phyloP scores from a whole-genome alignment of 2,113 vertebrate genomes.

The Myanophis thanlyinensis region DNA sequence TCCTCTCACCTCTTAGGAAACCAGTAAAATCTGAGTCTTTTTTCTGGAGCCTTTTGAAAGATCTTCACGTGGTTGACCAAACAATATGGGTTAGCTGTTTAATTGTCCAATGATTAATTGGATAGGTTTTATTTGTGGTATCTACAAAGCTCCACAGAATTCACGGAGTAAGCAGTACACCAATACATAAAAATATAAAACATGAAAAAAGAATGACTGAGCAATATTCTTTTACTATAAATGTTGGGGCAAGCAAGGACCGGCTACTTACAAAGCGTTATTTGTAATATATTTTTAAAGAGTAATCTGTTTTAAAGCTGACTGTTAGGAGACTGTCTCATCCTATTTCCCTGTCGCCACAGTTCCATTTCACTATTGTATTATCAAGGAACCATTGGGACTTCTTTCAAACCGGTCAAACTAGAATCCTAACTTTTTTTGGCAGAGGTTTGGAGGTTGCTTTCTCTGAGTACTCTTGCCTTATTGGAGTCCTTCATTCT shows the following conservation, averaged over 20 bases:
- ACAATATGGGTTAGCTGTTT: neutral
- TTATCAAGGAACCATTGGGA: neutral
- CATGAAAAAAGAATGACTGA: neutral
- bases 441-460: neutral
- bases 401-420: neutral
- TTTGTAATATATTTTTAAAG: neutral
- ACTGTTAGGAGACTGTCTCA: neutral
- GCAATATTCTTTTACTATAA: neutral
- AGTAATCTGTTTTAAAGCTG: neutral
- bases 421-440: neutral
- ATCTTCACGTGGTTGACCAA: neutral
- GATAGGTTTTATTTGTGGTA: neutral
- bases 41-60: neutral
- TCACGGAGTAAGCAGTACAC: neutral
- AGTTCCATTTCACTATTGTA: neutral
- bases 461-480: neutral
- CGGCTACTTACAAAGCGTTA: neutral
- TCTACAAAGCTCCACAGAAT: neutral
- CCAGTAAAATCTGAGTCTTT: neutral
- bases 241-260: neutral
- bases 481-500: neutral
- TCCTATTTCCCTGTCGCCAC: neutral
- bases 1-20: neutral
- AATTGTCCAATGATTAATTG: neutral
- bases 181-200: neutral